Evolutionary conservation across 2,113 vertebrate genomes (phyloP).

Genomic region (Grus americana): DNA sequence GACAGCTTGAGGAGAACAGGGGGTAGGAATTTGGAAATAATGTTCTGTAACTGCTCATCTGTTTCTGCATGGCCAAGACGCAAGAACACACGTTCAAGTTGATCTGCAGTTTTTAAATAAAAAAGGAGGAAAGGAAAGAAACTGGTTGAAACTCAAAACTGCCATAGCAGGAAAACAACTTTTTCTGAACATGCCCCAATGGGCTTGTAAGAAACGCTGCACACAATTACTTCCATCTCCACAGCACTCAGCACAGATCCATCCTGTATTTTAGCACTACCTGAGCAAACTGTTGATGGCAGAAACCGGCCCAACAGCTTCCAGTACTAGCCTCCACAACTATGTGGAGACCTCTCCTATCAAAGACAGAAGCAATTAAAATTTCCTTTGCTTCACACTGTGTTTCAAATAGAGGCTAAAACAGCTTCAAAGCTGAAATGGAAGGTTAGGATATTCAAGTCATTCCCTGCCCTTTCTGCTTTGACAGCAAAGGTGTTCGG

Average conservation of each 20-base stretch:
- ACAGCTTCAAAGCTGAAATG: neutral
- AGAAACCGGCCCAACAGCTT: neutral
- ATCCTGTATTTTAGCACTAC: neutral
- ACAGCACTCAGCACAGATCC: neutral
- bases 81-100: conserved; percentile 96
- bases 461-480: neutral
- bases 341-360: neutral
- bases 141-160: neutral
- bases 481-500: neutral
- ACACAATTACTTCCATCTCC: neutral
- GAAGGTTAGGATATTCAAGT: neutral
- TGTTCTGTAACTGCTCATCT: conserved; percentile 95
- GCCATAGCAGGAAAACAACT: neutral
- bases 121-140: neutral
- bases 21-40: conserved; percentile 97
- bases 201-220: neutral
- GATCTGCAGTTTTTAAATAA: conserved; percentile 79
- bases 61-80: conserved; percentile 98
- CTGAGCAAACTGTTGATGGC: neutral
- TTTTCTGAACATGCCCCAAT: neutral
- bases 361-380: neutral
- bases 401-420: neutral
- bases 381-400: neutral
- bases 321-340: neutral
- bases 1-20: conserved; percentile 97